These are phyloP conservation scores for Oncorhynchus clarkii DNA, from an alignment of 2,113 vertebrate species.

Conservation along the genomic window DNA sequence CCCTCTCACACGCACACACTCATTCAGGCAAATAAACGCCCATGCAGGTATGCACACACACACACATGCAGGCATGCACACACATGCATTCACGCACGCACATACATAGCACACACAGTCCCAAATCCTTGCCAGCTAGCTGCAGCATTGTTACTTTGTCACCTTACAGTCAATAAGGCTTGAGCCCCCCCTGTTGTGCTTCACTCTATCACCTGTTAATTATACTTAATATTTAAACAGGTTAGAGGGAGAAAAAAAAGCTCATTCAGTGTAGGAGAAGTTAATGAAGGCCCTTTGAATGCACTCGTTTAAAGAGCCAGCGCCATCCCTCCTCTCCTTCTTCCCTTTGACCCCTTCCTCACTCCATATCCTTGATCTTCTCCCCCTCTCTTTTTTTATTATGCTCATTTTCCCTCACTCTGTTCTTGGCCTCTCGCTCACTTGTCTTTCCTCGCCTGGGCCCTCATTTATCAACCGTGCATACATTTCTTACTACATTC, in stretches of 20 bases:
- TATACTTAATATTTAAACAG: conserved; percentile 76
- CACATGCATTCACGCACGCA: not conserved
- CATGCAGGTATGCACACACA: not conserved
- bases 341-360: conserved; percentile 5
- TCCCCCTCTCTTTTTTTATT: conserved; percentile 15
- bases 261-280: conserved; percentile 30
- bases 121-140: not conserved
- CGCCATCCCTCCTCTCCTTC: conserved; percentile 22
- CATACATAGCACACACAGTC: not conserved
- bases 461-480: too few relatives aligned
- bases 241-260: conserved; percentile 49
- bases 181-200: conserved; percentile 47
- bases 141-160: conserved; percentile 50
- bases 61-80: not conserved
- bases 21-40: too few relatives aligned
- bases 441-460: conserved; percentile 16
- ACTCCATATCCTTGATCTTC: conserved; percentile 15
- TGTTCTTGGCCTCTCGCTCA: conserved; percentile 7
- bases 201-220: conserved; percentile 70
- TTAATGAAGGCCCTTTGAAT: conserved; percentile 45
- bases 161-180: conserved; percentile 62
- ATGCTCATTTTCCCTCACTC: conserved; percentile 32
- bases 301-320: not conserved
- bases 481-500: too few relatives aligned
- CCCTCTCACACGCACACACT: not conserved